Conservation (phyloP, 2,113 vertebrate genomes). For the Heterotis niloticus region DNA sequence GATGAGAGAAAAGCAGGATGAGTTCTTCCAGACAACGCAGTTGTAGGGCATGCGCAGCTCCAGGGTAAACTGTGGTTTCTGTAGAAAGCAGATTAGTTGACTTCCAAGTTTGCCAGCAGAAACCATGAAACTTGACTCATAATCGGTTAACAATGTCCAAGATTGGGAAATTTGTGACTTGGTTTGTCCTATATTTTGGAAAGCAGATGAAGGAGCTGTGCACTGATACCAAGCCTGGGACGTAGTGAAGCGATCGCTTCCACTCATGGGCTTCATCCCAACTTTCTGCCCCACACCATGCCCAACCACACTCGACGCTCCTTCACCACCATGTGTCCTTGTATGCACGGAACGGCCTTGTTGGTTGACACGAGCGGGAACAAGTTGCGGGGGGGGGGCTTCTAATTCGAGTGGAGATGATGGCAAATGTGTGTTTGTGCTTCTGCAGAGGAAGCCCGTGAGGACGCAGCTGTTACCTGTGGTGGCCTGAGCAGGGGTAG, state of each 20-base stretch:
- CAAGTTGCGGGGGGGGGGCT: too few species aligned
- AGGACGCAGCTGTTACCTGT: too few species aligned
- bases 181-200: not conserved
- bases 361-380: too few species aligned
- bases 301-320: too few species aligned
- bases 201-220: not conserved
- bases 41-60: not conserved
- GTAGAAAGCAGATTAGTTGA: not conserved
- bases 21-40: not conserved
- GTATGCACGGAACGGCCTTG: too few species aligned
- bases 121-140: not conserved
- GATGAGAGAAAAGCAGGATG: not conserved
- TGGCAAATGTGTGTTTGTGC: too few species aligned
- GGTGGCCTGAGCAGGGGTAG: too few species aligned
- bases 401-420: too few species aligned
- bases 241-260: not conserved
- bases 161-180: not conserved
- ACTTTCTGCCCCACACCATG: too few species aligned
- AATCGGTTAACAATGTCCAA: not conserved
- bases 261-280: too few species aligned
- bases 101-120: not conserved
- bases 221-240: not conserved
- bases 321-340: too few species aligned
- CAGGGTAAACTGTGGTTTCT: not conserved
- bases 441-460: too few species aligned